Evolutionary conservation across 2,888 invertebrate species (phyloP).

Genomic region (Diarsia mendica): DNA sequence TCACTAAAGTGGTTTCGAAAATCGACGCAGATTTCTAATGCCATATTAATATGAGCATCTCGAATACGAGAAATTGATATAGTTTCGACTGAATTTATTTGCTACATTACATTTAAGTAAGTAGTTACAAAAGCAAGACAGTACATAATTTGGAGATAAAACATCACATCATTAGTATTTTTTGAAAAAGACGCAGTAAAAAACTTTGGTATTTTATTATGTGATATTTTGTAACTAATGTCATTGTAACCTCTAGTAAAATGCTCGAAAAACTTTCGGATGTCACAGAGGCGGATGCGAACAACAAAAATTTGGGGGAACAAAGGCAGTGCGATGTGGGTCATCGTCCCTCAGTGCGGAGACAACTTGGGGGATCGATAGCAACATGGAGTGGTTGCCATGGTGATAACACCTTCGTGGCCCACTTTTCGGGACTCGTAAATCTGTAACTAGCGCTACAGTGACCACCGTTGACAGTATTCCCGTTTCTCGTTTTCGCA

Average conservation of each 20-base stretch:
- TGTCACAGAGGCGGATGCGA: not conserved
- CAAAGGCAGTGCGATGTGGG: constrained; percentile 49
- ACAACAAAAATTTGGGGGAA: constrained; percentile 29
- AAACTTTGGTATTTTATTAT: not conserved
- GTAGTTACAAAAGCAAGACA: not conserved
- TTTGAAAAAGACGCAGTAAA: not conserved
- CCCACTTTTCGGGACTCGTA: constrained; percentile 58
- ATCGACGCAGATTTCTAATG: not conserved
- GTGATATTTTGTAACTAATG: not conserved
- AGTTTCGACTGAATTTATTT: not conserved
- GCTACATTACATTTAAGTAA: not conserved
- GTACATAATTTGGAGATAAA: not conserved
- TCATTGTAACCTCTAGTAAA: not conserved
- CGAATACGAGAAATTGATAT: not conserved
- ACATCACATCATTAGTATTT: not conserved
- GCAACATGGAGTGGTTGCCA: constrained; percentile 61
- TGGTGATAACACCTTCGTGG: constrained; percentile 62
- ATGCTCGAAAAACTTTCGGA: not conserved
- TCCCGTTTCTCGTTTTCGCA: constrained; percentile 4
- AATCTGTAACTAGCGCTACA: constrained; percentile 40
- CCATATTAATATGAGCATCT: not conserved
- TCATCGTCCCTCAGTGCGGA: constrained; percentile 41
- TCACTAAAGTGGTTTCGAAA: not conserved
- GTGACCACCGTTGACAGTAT: constrained; percentile 21
- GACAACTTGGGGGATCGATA: constrained; percentile 63